These are phyloP conservation scores for Tuberolachnus salignus DNA, from an alignment of 2,888 invertebrate species.

Conservation along the genomic window DNA sequence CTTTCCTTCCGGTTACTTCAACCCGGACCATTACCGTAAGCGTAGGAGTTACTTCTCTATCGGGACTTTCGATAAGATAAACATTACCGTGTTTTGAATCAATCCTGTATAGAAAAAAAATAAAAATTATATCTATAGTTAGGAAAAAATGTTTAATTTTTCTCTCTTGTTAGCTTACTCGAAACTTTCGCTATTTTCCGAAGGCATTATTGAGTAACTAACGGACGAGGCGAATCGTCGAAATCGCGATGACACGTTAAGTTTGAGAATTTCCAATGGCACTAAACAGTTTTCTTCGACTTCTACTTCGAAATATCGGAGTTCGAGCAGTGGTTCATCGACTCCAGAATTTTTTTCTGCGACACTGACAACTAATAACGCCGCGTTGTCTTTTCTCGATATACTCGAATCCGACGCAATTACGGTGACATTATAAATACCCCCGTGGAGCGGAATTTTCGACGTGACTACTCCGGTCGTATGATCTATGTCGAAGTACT, in stretches of 20 bases:
- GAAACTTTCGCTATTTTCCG: slow-evolving; percentile 40
- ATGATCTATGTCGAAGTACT: slow-evolving; percentile 79
- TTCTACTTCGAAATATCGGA: slow-evolving; percentile 61
- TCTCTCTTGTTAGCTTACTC: slow-evolving; percentile 3
- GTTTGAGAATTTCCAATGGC: slow-evolving; percentile 75
- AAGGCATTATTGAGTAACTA: slow-evolving; percentile 30
- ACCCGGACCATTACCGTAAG: slow-evolving; percentile 69
- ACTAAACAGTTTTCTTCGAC: slow-evolving; percentile 80
- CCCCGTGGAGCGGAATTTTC: slow-evolving; percentile 69
- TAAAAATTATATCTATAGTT: neutral
- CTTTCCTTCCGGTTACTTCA: slow-evolving; percentile 68
- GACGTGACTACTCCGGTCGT: slow-evolving; percentile 83
- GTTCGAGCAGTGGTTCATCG: slow-evolving; percentile 66
- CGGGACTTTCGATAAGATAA: slow-evolving; percentile 75
- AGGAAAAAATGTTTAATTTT: no score
- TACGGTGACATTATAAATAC: slow-evolving; percentile 76
- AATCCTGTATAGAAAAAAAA: slow-evolving; percentile 64
- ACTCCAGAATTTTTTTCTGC: slow-evolving; percentile 74
- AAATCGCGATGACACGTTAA: slow-evolving; percentile 69
- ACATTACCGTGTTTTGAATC: slow-evolving; percentile 79
- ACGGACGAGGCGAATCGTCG: slow-evolving; percentile 62
- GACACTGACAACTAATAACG: slow-evolving; percentile 72
- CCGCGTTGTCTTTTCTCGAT: slow-evolving; percentile 80
- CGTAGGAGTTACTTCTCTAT: slow-evolving; percentile 73
- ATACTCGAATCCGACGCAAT: slow-evolving; percentile 85